Percentiles rank a stretch among this genome's conserved stretches.
Conservation (phyloP, 2,797 vertebrate genomes). For the Lutjanus argentimaculatus region DNA sequence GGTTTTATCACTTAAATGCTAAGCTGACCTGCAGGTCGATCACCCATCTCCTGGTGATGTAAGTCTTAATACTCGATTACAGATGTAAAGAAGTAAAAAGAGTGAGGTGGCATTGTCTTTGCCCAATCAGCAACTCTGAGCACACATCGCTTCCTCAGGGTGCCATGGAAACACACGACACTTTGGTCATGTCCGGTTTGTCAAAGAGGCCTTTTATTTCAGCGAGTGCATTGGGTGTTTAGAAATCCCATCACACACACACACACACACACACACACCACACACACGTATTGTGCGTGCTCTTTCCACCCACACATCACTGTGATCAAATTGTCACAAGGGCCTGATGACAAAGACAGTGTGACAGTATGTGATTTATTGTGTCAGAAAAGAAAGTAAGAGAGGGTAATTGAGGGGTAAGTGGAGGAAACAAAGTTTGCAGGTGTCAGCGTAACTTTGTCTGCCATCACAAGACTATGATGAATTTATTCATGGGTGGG, state of each 20-base stretch:
- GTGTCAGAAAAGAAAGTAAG: slow-evolving; percentile 74
- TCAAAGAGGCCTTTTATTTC: slow-evolving; percentile 67
- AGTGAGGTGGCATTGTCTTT: slow-evolving; percentile 16
- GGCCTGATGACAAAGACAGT: slow-evolving; percentile 56
- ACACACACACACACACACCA: slow-evolving; percentile 1
- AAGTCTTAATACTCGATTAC: not conserved
- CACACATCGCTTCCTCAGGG: slow-evolving; percentile 34
- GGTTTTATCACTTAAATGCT: not conserved
- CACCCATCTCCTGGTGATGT: not conserved
- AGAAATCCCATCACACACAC: slow-evolving; percentile 43
- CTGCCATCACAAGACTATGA: slow-evolving; percentile 69
- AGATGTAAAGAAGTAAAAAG: slow-evolving; percentile 13
- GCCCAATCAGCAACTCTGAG: slow-evolving; percentile 39
- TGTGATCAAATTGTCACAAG: slow-evolving; percentile 62
- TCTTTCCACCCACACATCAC: slow-evolving; percentile 65
- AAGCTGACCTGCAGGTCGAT: not conserved
- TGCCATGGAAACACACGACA: slow-evolving; percentile 61
- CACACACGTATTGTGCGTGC: slow-evolving; percentile 24
- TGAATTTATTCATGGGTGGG: slow-evolving; percentile 79
- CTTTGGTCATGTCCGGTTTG: slow-evolving; percentile 49
- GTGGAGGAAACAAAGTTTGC: slow-evolving; percentile 77
- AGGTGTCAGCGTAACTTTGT: slow-evolving; percentile 80
- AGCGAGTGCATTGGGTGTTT: slow-evolving; percentile 41
- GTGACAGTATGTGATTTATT: slow-evolving; percentile 79
- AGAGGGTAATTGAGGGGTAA: slow-evolving; percentile 76